A percentile compares a stretch with the other conserved stretches of the same genome.
Evolutionary conservation across 37 sponge, comb jelly and placozoan species (phyloP).

Genomic region (Cliona cf. orientalis): DNA sequence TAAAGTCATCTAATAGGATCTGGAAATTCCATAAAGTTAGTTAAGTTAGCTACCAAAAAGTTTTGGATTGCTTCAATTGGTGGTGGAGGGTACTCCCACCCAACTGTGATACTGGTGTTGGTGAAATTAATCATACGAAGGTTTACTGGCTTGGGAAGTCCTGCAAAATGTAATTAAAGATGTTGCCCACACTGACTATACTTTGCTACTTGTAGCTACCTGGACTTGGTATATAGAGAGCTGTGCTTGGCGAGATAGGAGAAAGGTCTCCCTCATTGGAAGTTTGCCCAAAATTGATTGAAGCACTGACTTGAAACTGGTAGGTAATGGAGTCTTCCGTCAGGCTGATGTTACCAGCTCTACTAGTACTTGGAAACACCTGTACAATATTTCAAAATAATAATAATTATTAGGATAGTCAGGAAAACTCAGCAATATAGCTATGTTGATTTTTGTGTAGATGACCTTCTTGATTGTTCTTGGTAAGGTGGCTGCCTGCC

Average conservation of each 20-base stretch:
- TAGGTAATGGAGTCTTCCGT: background rate
- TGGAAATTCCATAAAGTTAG: too few relatives aligned
- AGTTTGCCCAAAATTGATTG: background rate
- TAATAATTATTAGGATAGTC: too few relatives aligned
- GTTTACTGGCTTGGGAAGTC: slow-evolving; percentile 1
- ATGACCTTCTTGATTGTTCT: slow-evolving; percentile 5
- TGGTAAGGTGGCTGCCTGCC: background rate
- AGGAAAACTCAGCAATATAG: too few relatives aligned
- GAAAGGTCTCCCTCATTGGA: slow-evolving; percentile 28
- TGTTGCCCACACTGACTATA: too few relatives aligned
- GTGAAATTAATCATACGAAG: background rate
- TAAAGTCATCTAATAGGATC: too few relatives aligned
- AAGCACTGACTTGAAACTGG: slow-evolving; percentile 35
- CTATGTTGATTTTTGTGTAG: too few relatives aligned
- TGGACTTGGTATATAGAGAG: slow-evolving; percentile 25
- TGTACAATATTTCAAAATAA: background rate
- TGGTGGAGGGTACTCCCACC: slow-evolving; percentile 19
- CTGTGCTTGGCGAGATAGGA: background rate
- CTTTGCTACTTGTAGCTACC: too few relatives aligned
- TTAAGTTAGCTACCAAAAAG: slow-evolving; percentile 13
- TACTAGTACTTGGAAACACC: slow-evolving; percentile 6
- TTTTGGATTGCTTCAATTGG: background rate
- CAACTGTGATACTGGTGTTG: slow-evolving; percentile 1
- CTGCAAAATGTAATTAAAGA: background rate
- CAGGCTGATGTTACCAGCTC: slow-evolving; percentile 13